Conservation (phyloP, 2,113 vertebrate species). For the Haplotaxodon microlepis region DNA sequence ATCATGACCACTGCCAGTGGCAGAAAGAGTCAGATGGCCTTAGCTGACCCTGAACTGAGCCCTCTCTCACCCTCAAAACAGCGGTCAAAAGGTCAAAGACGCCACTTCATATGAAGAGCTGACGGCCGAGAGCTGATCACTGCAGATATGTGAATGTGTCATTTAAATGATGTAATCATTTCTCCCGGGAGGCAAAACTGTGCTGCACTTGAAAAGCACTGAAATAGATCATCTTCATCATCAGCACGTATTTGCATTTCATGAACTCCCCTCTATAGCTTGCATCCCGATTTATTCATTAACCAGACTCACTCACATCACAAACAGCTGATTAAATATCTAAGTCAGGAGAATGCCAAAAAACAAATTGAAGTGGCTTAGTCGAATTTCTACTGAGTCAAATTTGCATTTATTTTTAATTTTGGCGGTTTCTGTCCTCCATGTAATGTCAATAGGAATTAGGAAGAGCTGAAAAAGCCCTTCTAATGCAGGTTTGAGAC, state of each 20-base stretch:
- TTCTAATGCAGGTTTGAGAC: neutral
- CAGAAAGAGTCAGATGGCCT: neutral
- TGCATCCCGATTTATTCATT: neutral
- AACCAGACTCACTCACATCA: neutral
- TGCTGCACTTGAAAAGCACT: neutral
- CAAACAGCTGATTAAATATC: neutral
- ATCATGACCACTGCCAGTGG: neutral
- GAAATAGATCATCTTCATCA: neutral
- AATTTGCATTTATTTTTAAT: neutral
- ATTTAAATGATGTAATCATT: neutral
- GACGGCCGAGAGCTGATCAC: neutral
- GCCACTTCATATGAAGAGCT: neutral
- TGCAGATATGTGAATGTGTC: neutral
- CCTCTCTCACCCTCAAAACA: neutral
- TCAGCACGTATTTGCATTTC: neutral
- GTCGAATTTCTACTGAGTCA: neutral
- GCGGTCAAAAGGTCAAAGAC: neutral
- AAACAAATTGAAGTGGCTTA: fast-evolving
- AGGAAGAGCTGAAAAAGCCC: neutral
- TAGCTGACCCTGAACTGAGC: neutral
- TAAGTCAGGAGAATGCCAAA: neutral
- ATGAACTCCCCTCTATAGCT: neutral
- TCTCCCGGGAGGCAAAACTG: fast-evolving
- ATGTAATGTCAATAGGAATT: neutral
- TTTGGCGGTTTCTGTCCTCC: fast-evolving